phyloP scores from a whole-genome alignment of 2,797 vertebrate species.

The Macropus fuliginosus region DNA sequence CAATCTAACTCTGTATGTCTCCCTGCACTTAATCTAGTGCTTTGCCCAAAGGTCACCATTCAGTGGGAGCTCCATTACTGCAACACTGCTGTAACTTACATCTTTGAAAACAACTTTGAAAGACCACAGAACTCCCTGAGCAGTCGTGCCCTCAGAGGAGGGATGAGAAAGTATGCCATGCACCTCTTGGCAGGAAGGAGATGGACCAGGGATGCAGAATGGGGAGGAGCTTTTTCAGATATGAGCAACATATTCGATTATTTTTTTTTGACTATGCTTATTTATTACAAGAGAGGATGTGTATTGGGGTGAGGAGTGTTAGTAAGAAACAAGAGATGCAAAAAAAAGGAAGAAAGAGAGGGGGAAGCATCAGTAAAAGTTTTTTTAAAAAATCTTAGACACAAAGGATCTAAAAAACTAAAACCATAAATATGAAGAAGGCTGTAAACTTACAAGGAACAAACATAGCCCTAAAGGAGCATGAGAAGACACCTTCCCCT shows the following conservation, averaged over 20 bases:
- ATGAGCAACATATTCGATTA: not conserved
- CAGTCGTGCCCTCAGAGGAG: not conserved
- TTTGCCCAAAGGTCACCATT: not conserved
- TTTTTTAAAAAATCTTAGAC: not conserved
- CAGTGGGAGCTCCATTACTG: not conserved
- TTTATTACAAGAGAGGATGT: not conserved
- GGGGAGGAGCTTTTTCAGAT: not conserved
- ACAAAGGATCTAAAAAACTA: not conserved
- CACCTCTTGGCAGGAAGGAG: not conserved
- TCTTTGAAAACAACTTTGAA: not conserved
- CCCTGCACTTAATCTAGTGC: not conserved
- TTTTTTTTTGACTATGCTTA: not conserved
- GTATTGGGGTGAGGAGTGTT: not conserved
- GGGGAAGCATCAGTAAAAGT: not conserved
- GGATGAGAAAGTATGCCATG: not conserved
- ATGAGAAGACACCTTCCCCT: not conserved
- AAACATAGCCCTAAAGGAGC: not conserved
- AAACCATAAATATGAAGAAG: not conserved
- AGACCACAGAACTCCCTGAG: not conserved
- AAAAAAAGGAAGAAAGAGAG: not conserved
- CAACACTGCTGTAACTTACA: not conserved
- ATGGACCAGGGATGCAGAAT: not conserved
- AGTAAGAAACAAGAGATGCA: not conserved
- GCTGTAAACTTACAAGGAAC: not conserved
- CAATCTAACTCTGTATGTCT: not conserved